A percentile compares a stretch with the other conserved stretches of the same genome.
Evolutionary conservation across 2,797 vertebrate species (phyloP).

Genomic region (Mormyrops boulengeri): DNA sequence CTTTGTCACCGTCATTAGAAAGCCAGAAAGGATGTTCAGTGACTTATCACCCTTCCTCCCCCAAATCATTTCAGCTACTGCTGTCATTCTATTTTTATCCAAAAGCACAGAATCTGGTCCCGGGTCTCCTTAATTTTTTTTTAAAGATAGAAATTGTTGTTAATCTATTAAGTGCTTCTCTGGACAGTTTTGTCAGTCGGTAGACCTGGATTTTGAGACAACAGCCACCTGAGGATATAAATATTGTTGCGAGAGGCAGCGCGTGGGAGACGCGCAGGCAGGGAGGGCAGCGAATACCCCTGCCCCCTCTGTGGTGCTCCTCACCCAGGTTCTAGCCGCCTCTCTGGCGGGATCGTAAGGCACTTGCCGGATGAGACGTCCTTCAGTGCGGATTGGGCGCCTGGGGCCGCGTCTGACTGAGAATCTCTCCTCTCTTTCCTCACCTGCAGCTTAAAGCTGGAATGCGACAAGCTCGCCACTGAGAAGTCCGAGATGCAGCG

Average conservation of each 20-base stretch:
- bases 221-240: background rate
- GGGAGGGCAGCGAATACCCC: background rate
- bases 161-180: background rate
- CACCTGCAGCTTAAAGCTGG: slow-evolving; percentile 78
- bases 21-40: background rate
- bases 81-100: background rate
- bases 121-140: background rate
- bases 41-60: background rate
- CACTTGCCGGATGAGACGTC: background rate
- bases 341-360: background rate
- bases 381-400: background rate
- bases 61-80: background rate
- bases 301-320: background rate
- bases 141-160: background rate
- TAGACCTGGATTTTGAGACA: background rate
- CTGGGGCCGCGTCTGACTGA: background rate
- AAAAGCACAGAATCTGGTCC: background rate
- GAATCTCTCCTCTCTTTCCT: slow-evolving; percentile 34
- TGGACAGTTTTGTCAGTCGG: background rate
- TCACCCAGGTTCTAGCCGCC: background rate
- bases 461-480: slow-evolving; percentile 94
- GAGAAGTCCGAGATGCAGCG: slow-evolving; percentile 99
- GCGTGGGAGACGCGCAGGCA: background rate
- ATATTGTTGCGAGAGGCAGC: background rate
- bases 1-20: background rate